Percentiles rank a stretch among this genome's conserved stretches.
These are phyloP conservation scores for Meiosimyza decipiens DNA, from an alignment of 2,888 invertebrate species.

Conservation along the genomic window DNA sequence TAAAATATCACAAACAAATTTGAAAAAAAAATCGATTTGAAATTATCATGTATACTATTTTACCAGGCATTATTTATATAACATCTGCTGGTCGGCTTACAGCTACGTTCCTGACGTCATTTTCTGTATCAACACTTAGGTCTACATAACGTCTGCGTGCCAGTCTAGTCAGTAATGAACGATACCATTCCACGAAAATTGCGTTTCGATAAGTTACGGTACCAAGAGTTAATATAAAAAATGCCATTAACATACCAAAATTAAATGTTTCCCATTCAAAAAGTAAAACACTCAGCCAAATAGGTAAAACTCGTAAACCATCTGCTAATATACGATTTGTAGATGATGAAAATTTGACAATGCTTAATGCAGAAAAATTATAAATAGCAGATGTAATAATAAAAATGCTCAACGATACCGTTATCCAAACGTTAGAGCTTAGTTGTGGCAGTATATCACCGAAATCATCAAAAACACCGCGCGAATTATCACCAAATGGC, in stretches of 20 bases:
- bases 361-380: constrained; percentile 90
- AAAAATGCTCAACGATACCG: constrained; percentile 75
- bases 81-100: constrained; percentile 59
- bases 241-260: constrained; percentile 82
- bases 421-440: constrained; percentile 70
- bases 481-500: constrained; percentile 81
- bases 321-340: constrained; percentile 92
- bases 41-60: constrained; percentile 4
- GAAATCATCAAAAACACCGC: constrained; percentile 83
- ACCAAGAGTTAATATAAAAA: constrained; percentile 79
- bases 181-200: constrained; percentile 62
- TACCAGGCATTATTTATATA: constrained; percentile 45
- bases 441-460: constrained; percentile 88
- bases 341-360: constrained; percentile 93
- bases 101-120: constrained; percentile 36
- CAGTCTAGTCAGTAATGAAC: constrained; percentile 51
- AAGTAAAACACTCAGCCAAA: constrained; percentile 84
- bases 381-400: constrained; percentile 91
- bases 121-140: constrained; percentile 45
- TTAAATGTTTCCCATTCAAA: constrained; percentile 85
- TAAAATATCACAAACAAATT: constrained; percentile 15
- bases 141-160: constrained; percentile 56
- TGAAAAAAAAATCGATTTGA: not conserved
- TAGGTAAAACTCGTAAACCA: constrained; percentile 87
- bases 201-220: constrained; percentile 86